Percentiles rank a stretch among this genome's conserved stretches.
Evolutionary conservation across 64 coral and sea anemone species (phyloP).

Genomic region (Montipora foliosa): DNA sequence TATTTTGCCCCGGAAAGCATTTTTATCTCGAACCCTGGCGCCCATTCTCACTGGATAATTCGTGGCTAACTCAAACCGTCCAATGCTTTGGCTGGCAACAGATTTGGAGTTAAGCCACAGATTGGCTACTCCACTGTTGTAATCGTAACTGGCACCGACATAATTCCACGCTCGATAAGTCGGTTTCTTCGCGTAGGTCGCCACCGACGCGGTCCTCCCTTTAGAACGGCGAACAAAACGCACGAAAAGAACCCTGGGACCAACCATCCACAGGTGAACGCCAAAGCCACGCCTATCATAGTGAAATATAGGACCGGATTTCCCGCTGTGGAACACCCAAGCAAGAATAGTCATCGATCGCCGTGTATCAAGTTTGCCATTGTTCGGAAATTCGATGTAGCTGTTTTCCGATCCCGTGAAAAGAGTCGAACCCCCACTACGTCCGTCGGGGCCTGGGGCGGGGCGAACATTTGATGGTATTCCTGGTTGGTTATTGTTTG

Average conservation of each 20-base stretch:
- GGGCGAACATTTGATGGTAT: constrained; percentile 26
- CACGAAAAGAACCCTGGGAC: constrained; percentile 68
- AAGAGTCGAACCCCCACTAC: constrained; percentile 39
- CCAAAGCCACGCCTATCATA: constrained; percentile 63
- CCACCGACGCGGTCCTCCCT: constrained; percentile 12
- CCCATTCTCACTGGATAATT: constrained; percentile 80
- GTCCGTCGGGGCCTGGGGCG: constrained; percentile 66
- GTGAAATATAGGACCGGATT: constrained; percentile 72
- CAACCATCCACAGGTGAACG: constrained; percentile 72
- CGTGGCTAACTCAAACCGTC: constrained; percentile 59
- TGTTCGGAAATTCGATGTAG: constrained; percentile 75
- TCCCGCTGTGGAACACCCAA: constrained; percentile 71
- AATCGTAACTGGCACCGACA: constrained; percentile 67
- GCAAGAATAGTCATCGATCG: constrained; percentile 71
- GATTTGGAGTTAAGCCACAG: constrained; percentile 63
- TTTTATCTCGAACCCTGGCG: constrained; percentile 31
- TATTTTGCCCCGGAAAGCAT: constrained; percentile 62
- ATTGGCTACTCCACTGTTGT: constrained; percentile 45
- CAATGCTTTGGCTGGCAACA: constrained; percentile 46
- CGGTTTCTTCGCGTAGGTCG: constrained; percentile 43
- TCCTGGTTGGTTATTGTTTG: constrained; percentile 46
- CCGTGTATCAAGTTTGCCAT: constrained; percentile 61
- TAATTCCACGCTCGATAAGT: constrained; percentile 75
- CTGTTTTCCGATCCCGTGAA: constrained; percentile 56
- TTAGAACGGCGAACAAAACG: constrained; percentile 56